Conservation (phyloP, 2,888 invertebrate species). For the Maniola hyperantus region DNA sequence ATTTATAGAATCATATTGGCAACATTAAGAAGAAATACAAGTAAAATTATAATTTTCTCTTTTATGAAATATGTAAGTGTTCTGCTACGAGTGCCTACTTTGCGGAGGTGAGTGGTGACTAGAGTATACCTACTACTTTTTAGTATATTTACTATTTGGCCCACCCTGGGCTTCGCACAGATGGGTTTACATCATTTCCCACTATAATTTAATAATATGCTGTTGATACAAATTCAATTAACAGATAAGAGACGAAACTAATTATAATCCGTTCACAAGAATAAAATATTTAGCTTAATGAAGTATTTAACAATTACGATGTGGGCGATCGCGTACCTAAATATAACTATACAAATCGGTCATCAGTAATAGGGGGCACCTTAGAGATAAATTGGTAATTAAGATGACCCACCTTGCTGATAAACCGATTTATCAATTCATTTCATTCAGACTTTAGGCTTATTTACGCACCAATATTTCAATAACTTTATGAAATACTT, state of each 20-base stretch:
- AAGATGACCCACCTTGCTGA: slow-evolving; percentile 55
- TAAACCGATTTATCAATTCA: slow-evolving; percentile 44
- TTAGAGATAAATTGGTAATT: slow-evolving; percentile 51
- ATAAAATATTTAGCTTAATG: neutral
- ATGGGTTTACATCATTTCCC: neutral
- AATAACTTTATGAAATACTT: too few relatives aligned
- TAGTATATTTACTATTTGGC: too few relatives aligned
- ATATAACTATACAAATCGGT: slow-evolving; percentile 39
- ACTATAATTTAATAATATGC: neutral
- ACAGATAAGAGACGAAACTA: neutral
- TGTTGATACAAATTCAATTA: neutral
- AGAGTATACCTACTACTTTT: too few relatives aligned
- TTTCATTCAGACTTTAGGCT: slow-evolving; percentile 21
- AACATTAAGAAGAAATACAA: too few relatives aligned
- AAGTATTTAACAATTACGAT: slow-evolving; percentile 6
- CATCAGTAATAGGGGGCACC: slow-evolving; percentile 49
- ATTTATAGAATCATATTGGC: too few relatives aligned
- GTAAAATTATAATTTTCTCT: too few relatives aligned
- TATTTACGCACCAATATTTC: neutral
- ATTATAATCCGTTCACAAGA: neutral
- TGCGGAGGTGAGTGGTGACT: too few relatives aligned
- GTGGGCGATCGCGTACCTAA: neutral
- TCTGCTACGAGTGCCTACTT: too few relatives aligned
- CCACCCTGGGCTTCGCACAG: too few relatives aligned
- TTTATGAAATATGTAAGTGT: too few relatives aligned